Percentiles rank a stretch among this genome's conserved stretches.
These are phyloP conservation scores for Zosterops japonicus DNA, from an alignment of 2,113 vertebrate genomes.

Conservation along the genomic window DNA sequence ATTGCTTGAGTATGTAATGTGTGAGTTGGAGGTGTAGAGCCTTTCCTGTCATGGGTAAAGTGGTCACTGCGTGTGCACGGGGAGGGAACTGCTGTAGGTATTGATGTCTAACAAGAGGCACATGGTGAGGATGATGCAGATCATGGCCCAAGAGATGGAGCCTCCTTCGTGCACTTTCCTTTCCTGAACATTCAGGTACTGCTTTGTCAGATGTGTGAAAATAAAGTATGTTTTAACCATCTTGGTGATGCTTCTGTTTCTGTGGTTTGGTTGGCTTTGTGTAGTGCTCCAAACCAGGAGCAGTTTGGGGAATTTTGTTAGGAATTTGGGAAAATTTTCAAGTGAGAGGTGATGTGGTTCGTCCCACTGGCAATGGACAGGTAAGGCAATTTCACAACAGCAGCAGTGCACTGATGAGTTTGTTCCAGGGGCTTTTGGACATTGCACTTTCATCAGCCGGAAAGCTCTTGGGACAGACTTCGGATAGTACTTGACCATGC, in stretches of 20 bases:
- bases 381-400: neutral
- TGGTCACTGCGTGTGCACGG: rapidly evolving
- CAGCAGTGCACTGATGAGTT: rapidly evolving
- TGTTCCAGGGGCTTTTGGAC: neutral
- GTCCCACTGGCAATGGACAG: rapidly evolving
- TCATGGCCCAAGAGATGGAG: neutral
- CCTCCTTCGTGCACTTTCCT: rapidly evolving
- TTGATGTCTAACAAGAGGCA: neutral
- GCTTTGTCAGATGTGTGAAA: neutral
- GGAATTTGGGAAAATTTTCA: neutral
- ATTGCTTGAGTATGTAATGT: neutral
- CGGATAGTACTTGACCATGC: rapidly evolving
- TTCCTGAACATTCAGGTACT: neutral
- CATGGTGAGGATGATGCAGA: rapidly evolving
- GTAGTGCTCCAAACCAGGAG: neutral
- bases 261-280: neutral
- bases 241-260: neutral
- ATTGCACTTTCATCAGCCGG: rapidly evolving
- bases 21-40: neutral
- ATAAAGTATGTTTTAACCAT: neutral
- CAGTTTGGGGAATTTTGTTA: neutral
- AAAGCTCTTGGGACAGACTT: neutral
- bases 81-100: neutral
- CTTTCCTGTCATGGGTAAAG: neutral
- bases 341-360: neutral